These are phyloP conservation scores for Julus scandinavius DNA, from an alignment of 2,888 invertebrate genomes.

Conservation along the genomic window DNA sequence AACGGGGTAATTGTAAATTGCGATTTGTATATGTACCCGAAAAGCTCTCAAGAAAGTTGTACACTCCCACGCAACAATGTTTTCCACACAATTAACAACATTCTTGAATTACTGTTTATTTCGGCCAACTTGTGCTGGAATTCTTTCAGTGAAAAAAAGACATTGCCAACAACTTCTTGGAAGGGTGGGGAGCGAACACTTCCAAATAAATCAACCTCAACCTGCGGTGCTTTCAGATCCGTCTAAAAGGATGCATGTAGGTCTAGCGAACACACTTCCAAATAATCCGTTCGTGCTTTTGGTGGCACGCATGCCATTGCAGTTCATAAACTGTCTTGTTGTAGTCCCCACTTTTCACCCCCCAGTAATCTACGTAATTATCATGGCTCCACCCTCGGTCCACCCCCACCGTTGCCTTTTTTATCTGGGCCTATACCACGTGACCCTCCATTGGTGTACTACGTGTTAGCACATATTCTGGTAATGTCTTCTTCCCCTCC, in stretches of 20 bases:
- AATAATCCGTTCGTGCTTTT: not conserved
- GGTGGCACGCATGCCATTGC: not conserved
- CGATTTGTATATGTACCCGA: too few relatives aligned
- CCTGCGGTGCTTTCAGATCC: not conserved
- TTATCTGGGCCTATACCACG: slow-evolving; percentile 18
- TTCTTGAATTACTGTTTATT: not conserved
- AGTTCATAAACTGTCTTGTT: not conserved
- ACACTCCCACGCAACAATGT: too few relatives aligned
- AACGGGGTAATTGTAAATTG: too few relatives aligned
- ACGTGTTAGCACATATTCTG: slow-evolving; percentile 8
- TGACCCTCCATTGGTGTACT: not conserved
- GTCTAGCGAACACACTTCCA: not conserved
- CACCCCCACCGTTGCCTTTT: not conserved
- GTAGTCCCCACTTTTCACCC: not conserved
- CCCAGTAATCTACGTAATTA: not conserved
- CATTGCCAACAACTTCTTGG: not conserved
- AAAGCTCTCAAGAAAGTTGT: too few relatives aligned
- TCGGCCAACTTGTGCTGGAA: not conserved
- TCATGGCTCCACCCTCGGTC: not conserved
- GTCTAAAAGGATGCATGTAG: not conserved
- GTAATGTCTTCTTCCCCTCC: slow-evolving; percentile 27
- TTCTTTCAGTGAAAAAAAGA: not conserved
- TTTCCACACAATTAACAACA: too few relatives aligned
- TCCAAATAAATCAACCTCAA: not conserved
- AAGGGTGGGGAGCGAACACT: not conserved